Evolutionary conservation across 2,888 invertebrate genomes (phyloP).

Genomic region (Cetonia aurata): DNA sequence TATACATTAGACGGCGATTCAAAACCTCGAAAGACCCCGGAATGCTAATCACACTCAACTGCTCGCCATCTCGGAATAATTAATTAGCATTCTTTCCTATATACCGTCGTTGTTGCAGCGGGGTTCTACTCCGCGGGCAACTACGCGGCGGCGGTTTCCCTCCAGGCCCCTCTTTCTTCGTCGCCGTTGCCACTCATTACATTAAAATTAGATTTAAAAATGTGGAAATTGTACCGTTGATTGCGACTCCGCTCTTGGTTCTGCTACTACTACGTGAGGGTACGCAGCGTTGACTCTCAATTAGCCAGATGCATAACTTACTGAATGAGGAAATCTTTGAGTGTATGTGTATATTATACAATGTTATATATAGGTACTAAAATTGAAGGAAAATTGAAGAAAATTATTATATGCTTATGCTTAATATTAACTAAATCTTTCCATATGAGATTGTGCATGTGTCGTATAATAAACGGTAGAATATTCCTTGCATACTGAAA

Average conservation of each 20-base stretch:
- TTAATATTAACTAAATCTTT: too few species aligned
- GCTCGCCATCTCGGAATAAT: slow-evolving; percentile 72
- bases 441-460: too few species aligned
- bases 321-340: too few species aligned
- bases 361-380: too few species aligned
- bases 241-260: slow-evolving; percentile 61
- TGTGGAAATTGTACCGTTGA: slow-evolving; percentile 68
- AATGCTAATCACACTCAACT: slow-evolving; percentile 71
- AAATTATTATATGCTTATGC: too few species aligned
- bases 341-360: too few species aligned
- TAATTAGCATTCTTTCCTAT: slow-evolving; percentile 73
- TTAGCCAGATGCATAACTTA: slow-evolving; percentile 54
- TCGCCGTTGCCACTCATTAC: slow-evolving; percentile 57
- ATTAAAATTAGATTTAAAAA: slow-evolving; percentile 68
- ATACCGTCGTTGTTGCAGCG: slow-evolving; percentile 58
- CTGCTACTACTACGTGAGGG: slow-evolving; percentile 49
- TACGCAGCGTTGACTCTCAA: slow-evolving; percentile 66
- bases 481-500: too few species aligned
- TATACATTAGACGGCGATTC: slow-evolving; percentile 50
- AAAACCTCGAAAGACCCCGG: slow-evolving; percentile 52
- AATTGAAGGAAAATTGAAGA: too few species aligned
- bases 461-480: too few species aligned
- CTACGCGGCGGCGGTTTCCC: slow-evolving; percentile 27
- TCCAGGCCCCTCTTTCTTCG: slow-evolving; percentile 41
- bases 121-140: slow-evolving; percentile 47